Evolutionary conservation across 2,113 vertebrate species (phyloP).

Genomic region (Laticauda colubrina): DNA sequence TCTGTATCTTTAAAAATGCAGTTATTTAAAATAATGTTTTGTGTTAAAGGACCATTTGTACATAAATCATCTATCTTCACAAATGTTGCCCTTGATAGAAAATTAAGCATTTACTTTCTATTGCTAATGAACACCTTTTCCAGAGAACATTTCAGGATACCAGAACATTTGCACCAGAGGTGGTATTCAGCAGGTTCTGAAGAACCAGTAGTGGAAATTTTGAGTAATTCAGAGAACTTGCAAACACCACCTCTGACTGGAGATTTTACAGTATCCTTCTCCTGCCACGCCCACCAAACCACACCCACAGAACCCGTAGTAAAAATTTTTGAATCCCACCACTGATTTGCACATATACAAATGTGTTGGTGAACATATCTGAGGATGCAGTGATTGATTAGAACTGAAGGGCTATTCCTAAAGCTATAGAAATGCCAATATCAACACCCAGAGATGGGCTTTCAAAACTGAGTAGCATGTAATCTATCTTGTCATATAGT

Average conservation of each 20-base stretch:
- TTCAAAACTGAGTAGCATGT: not conserved
- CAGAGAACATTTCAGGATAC: not conserved
- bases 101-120: not conserved
- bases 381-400: not conserved
- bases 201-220: too few relatives aligned
- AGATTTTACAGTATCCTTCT: too few relatives aligned
- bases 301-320: too few relatives aligned
- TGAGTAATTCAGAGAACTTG: too few relatives aligned
- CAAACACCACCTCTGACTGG: too few relatives aligned
- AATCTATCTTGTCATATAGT: not conserved
- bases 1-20: not conserved
- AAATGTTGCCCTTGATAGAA: not conserved
- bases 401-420: not conserved
- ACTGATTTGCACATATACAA: not conserved
- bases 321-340: too few relatives aligned
- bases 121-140: not conserved
- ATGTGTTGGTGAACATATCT: not conserved
- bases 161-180: not conserved
- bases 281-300: too few relatives aligned
- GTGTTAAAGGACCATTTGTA: not conserved
- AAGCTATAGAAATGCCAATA: not conserved
- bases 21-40: not conserved
- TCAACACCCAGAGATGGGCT: not conserved
- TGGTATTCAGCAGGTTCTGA: too few relatives aligned
- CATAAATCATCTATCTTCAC: not conserved